Evolutionary conservation across 1,140 invertebrate species (phyloP).

Genomic region (Drosophila simulans): DNA sequence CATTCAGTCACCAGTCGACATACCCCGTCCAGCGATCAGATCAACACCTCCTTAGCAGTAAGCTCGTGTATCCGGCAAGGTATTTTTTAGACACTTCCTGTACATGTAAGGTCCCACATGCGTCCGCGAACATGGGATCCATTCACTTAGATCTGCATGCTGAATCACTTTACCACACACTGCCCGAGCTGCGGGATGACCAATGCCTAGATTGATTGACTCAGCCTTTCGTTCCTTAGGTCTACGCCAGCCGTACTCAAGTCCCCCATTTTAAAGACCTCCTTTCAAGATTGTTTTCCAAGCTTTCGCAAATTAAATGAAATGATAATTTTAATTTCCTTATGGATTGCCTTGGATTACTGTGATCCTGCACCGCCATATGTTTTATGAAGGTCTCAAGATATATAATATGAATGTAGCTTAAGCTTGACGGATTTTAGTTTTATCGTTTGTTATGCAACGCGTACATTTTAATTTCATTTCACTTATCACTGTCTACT

Average conservation of each 20-base stretch:
- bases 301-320: background rate
- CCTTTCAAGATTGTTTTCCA: background rate
- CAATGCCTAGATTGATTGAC: constrained; percentile 7
- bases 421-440: constrained; percentile 10
- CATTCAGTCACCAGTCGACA: constrained; percentile 29
- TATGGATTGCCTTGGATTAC: background rate
- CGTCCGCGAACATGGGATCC: constrained; percentile 26
- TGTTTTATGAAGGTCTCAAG: constrained; percentile 1
- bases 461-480: constrained; percentile 41
- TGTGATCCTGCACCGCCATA: background rate
- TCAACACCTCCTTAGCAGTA: constrained; percentile 26
- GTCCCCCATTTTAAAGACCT: background rate
- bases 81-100: constrained; percentile 64
- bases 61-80: constrained; percentile 29
- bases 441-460: constrained; percentile 32
- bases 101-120: constrained; percentile 29
- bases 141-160: background rate
- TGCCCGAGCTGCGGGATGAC: constrained; percentile 1
- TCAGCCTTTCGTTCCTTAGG: constrained; percentile 1
- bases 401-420: background rate
- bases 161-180: background rate
- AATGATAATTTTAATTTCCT: background rate
- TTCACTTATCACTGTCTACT: constrained; percentile 41
- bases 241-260: constrained; percentile 6
- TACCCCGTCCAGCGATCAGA: constrained; percentile 16